Evolutionary conservation across 2,888 invertebrate genomes (phyloP), one percentile per base, ranked within the genome.

Genomic region (Phasia obesa): DNA sequence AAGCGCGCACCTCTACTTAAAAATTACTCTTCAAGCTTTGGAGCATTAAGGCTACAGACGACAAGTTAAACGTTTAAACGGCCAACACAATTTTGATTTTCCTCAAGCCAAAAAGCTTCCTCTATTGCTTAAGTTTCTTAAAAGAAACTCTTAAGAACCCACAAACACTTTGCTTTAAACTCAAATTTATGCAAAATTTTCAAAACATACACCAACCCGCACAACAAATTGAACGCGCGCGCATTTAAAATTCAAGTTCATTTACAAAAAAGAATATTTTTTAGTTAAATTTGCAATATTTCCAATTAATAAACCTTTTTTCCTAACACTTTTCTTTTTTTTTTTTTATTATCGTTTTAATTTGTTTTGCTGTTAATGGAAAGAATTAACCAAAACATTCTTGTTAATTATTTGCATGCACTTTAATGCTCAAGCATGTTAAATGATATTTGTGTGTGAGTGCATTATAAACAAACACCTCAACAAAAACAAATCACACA

Each of bases 161-260:
- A 9, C 35, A 35, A 35, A 35, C 9, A 60, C 23, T 64, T 23
- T 38, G 13, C 47, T 67, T 42, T 51, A 73, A 60, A 75, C 55
- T 59, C 44, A 70, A 75, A 79, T 79, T 83, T 51, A 64, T 67
- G 59, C 67, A 67, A 15, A 49, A 57, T 27, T 38, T 35, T 31
- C 27, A 49, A 77, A 53, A 44, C 17, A 35, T 6, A 19, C 35
- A 35, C 9, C 35, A 35, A 11, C 9, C 35, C 2, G 1, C 31
- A 44, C 5, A 35, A 35, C 9, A 31, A 35, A 35, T 35, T 35
- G 9, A 71, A 70, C 31, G 73, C 64, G 77, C 62, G 65, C 69
- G 55, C 19, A 60, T 83, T 51, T 74, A 17, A 64, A 60, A 74
- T 74, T 82, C 78, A 82, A 78, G 78, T 82, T 82, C 82, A 78